phyloP scores from a whole-genome alignment of 1,140 invertebrate genomes.

The Camponotus pennsylvanicus region DNA sequence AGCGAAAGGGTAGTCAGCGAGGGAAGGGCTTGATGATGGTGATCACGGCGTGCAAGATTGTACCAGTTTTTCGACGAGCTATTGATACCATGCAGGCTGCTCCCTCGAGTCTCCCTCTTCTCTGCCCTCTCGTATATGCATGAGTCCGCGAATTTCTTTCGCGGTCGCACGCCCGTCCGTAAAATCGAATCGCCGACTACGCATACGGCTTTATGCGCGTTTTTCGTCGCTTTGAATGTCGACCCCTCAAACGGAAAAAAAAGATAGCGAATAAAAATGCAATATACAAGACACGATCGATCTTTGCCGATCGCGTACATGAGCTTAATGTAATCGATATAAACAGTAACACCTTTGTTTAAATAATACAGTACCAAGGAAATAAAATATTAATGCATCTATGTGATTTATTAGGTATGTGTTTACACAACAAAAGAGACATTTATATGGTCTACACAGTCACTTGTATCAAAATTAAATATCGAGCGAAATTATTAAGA shows the following conservation, averaged over 20 bases:
- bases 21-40: constrained; percentile 57
- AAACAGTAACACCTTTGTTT: neutral
- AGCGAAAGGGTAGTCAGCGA: constrained; percentile 34
- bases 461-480: neutral
- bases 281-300: constrained; percentile 54
- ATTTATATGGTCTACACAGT: neutral
- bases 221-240: constrained; percentile 73
- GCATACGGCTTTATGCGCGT: constrained; percentile 76
- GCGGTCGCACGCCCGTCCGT: constrained; percentile 81
- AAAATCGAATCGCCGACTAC: constrained; percentile 79
- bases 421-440: neutral
- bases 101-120: constrained; percentile 50
- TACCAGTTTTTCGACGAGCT: constrained; percentile 84
- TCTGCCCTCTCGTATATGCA: constrained; percentile 78
- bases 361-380: neutral
- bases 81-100: constrained; percentile 80
- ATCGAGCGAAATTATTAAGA: neutral
- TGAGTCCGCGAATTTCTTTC: constrained; percentile 83
- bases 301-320: constrained; percentile 41
- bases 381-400: neutral
- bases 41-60: constrained; percentile 79
- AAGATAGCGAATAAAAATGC: constrained; percentile 25
- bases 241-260: constrained; percentile 59
- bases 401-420: neutral
- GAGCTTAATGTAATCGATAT: constrained; percentile 15